Percentiles rank a stretch among this genome's conserved stretches.
These are phyloP conservation scores for Plecotus auritus DNA, from an alignment of 2,113 vertebrate genomes.

Conservation along the genomic window DNA sequence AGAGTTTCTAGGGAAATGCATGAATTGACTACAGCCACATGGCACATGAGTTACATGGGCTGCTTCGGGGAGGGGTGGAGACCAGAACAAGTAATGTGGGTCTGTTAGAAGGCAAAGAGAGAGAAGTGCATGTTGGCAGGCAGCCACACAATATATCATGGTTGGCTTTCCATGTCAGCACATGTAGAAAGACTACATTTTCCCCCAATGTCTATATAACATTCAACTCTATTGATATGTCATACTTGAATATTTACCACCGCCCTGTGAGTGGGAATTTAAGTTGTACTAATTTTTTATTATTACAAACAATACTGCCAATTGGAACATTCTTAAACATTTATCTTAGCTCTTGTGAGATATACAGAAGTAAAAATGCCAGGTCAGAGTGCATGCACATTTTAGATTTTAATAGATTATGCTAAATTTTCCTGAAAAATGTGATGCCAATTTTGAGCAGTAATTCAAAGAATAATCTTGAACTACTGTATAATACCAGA, in stretches of 20 bases:
- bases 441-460: neutral
- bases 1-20: neutral
- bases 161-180: neutral
- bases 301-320: neutral
- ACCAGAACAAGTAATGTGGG: neutral
- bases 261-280: neutral
- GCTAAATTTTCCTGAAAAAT: neutral
- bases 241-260: neutral
- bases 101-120: neutral
- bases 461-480: neutral
- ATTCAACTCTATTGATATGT: neutral
- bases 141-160: neutral
- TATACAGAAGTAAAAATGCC: neutral
- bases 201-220: no score
- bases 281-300: neutral
- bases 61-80: neutral
- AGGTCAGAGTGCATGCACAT: neutral
- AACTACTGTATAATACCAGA: neutral
- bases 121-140: neutral
- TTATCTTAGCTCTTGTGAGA: neutral
- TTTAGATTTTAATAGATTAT: constrained; percentile 10
- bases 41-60: neutral
- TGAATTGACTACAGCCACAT: neutral
- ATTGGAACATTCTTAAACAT: neutral
- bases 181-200: neutral